Evolutionary conservation across 2,888 invertebrate genomes (phyloP).

Genomic region (Sarcophaga caerulescens): DNA sequence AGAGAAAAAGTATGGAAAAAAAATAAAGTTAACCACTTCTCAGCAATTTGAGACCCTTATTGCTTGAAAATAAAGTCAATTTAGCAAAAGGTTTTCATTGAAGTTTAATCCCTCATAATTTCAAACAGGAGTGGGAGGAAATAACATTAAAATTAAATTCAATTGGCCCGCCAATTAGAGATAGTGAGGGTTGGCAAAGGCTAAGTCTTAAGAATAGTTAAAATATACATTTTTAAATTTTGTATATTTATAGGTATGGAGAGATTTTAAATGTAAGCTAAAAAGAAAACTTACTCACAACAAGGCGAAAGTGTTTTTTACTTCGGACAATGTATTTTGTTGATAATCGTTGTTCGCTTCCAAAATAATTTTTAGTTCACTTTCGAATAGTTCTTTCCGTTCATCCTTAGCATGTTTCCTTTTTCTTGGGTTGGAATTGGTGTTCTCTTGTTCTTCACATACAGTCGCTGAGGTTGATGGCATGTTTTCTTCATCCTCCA

Average conservation of each 20-base stretch:
- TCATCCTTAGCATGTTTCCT: too few relatives aligned
- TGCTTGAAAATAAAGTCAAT: too few relatives aligned
- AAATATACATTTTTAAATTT: slow-evolving; percentile 4
- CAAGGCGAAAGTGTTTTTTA: slow-evolving; percentile 2
- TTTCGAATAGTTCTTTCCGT: too few relatives aligned
- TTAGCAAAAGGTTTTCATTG: slow-evolving; percentile 17
- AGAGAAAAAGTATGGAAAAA: neutral
- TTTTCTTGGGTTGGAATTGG: too few relatives aligned
- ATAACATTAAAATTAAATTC: slow-evolving; percentile 14
- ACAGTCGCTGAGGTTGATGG: too few relatives aligned
- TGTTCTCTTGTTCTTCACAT: too few relatives aligned
- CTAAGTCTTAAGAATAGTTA: neutral
- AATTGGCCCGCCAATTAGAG: slow-evolving; percentile 32
- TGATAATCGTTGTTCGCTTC: too few relatives aligned
- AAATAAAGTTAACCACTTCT: slow-evolving; percentile 10
- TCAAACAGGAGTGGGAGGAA: slow-evolving; percentile 21
- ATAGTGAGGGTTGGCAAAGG: slow-evolving; percentile 40
- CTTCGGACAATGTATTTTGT: too few relatives aligned
- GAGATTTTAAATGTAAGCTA: slow-evolving; percentile 2
- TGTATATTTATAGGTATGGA: slow-evolving; percentile 12
- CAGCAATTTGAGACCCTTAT: neutral
- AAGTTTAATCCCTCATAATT: slow-evolving; percentile 3
- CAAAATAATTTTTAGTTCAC: too few relatives aligned
- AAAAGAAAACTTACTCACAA: slow-evolving; percentile 19
- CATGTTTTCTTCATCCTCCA: too few relatives aligned